These are phyloP conservation scores for Brachypalpus laphriformis DNA, from an alignment of 2,888 invertebrate genomes.

Conservation along the genomic window DNA sequence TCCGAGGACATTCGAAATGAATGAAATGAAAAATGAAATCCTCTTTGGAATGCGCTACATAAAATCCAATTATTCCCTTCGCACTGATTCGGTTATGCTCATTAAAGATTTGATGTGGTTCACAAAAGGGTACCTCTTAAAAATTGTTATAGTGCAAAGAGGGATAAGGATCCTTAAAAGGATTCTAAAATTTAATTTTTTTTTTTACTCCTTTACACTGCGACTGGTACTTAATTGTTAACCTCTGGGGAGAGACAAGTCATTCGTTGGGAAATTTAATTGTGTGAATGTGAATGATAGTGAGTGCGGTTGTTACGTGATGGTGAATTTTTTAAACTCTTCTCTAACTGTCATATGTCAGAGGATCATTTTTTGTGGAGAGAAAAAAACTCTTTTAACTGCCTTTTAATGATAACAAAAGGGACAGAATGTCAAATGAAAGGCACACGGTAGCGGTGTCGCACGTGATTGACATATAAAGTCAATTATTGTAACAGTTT, in stretches of 20 bases:
- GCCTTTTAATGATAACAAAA: conserved; percentile 35
- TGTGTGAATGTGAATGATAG: conserved; percentile 37
- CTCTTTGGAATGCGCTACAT: conserved; percentile 56
- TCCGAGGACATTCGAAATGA: conserved; percentile 33
- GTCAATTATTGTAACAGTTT: conserved; percentile 64
- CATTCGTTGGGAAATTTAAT: conserved; percentile 39
- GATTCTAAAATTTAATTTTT: conserved; percentile 54
- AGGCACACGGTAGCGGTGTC: conserved; percentile 10
- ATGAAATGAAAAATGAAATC: conserved; percentile 42
- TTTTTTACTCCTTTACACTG: background rate
- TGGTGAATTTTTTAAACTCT: conserved; percentile 33
- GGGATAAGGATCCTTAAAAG: conserved; percentile 37
- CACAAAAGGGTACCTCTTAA: conserved; percentile 19
- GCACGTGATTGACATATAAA: conserved; percentile 73
- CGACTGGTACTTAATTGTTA: background rate
- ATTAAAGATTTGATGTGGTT: conserved; percentile 64
- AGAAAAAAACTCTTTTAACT: conserved; percentile 16
- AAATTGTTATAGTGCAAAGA: background rate
- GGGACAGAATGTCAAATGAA: conserved; percentile 43
- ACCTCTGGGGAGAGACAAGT: conserved; percentile 44
- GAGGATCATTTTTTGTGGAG: background rate
- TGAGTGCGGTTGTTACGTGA: conserved; percentile 46
- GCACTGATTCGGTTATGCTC: conserved; percentile 72
- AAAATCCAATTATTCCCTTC: conserved; percentile 72
- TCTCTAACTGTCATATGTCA: conserved; percentile 2